A percentile compares a stretch with the other conserved stretches of the same genome.
These are phyloP conservation scores for Vesta saturnalis DNA, from an alignment of 2,888 invertebrate genomes.

Conservation along the genomic window DNA sequence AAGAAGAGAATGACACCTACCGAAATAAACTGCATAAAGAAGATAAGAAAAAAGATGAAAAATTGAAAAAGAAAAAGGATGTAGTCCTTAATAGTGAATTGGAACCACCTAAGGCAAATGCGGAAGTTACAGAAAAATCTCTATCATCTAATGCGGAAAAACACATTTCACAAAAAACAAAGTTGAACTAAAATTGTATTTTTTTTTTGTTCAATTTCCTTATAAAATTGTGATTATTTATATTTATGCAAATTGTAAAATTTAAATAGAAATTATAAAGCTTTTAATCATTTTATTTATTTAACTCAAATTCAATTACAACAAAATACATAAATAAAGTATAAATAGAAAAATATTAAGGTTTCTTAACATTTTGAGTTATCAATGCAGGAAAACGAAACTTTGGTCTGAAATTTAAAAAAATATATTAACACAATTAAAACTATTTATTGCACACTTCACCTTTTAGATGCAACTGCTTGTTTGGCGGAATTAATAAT, in stretches of 20 bases:
- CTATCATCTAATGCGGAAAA: no score
- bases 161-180: no score
- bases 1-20: neutral
- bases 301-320: neutral
- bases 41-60: slow-evolving; percentile 4
- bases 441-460: neutral
- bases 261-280: neutral
- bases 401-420: neutral
- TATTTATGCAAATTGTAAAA: no score
- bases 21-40: slow-evolving; percentile 3
- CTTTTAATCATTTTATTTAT: neutral
- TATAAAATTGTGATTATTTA: no score
- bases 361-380: neutral
- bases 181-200: no score
- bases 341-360: neutral
- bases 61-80: slow-evolving; percentile 21
- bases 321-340: neutral
- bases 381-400: neutral
- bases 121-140: slow-evolving; percentile 24
- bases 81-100: slow-evolving; percentile 10
- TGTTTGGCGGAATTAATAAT: neutral
- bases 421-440: neutral
- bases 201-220: no score
- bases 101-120: slow-evolving; percentile 20
- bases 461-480: slow-evolving; percentile 5